These are phyloP conservation scores for Philereme vetulata DNA, from an alignment of 2,888 invertebrate genomes.

Conservation along the genomic window DNA sequence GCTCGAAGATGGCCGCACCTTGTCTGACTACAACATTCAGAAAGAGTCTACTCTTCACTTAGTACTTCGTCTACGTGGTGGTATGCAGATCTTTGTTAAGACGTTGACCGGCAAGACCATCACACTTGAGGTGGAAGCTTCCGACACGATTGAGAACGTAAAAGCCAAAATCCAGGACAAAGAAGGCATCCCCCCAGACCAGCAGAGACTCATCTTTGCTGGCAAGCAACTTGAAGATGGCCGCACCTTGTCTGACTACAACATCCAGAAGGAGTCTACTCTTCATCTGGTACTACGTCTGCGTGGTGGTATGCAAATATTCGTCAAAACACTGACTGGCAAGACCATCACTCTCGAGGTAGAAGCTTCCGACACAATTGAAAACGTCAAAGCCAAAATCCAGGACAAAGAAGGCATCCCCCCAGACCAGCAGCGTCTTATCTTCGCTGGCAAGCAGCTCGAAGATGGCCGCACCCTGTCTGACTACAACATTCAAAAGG, in stretches of 20 bases:
- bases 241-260: conserved; percentile 37
- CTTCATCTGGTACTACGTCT: conserved; percentile 38
- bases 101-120: conserved; percentile 39
- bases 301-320: conserved; percentile 41
- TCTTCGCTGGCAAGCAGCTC: conserved; percentile 38
- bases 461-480: conserved; percentile 38
- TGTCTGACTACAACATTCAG: conserved; percentile 39
- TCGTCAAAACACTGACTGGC: conserved; percentile 37
- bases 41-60: conserved; percentile 37
- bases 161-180: conserved; percentile 40
- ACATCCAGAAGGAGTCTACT: conserved; percentile 39
- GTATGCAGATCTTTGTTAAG: conserved; percentile 40
- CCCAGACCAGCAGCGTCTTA: conserved; percentile 38
- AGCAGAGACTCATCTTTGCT: conserved; percentile 38
- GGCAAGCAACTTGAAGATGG: conserved; percentile 39
- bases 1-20: conserved; percentile 86
- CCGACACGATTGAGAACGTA: conserved; percentile 38
- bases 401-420: conserved; percentile 41
- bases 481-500: conserved; percentile 39
- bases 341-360: conserved; percentile 38
- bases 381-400: conserved; percentile 39
- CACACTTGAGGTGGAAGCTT: conserved; percentile 36
- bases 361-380: conserved; percentile 37
- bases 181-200: conserved; percentile 41
- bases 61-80: conserved; percentile 37